phyloP scores from a whole-genome alignment of 1,140 invertebrate genomes.

The Paralvinella palmiformis region DNA sequence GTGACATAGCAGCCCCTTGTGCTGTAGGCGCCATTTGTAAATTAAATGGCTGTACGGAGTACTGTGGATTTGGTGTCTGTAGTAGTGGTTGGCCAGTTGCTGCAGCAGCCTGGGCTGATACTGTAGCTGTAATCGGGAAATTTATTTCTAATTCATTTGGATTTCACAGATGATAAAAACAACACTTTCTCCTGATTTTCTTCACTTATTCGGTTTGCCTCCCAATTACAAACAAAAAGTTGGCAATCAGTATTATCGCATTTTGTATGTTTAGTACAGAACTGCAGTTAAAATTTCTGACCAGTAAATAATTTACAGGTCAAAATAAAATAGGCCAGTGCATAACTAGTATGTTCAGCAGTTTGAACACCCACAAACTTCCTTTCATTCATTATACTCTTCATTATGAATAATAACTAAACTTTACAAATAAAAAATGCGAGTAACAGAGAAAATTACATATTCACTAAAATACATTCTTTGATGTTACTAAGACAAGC shows the following conservation, averaged over 20 bases:
- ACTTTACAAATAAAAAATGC: too few species aligned
- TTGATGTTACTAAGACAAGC: too few species aligned
- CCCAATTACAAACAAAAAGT: not conserved
- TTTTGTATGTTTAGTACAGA: not conserved
- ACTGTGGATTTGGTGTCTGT: not conserved
- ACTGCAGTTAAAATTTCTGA: not conserved
- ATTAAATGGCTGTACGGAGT: not conserved
- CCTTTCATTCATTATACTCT: too few species aligned
- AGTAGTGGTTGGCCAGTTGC: conserved; percentile 78
- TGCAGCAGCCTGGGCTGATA: conserved; percentile 64
- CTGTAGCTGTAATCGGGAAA: conserved; percentile 51
- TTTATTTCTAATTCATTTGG: not conserved
- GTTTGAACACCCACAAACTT: too few species aligned
- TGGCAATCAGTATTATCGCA: not conserved
- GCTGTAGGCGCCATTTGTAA: conserved; percentile 23
- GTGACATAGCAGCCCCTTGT: conserved; percentile 15
- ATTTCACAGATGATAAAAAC: not conserved
- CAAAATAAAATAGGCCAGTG: too few species aligned
- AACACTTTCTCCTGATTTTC: not conserved
- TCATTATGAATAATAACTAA: too few species aligned
- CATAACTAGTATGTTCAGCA: too few species aligned
- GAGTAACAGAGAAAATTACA: too few species aligned
- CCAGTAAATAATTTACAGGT: too few species aligned
- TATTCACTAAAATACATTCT: too few species aligned
- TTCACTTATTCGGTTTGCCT: not conserved